Evolutionary conservation across 2,113 vertebrate species (phyloP).

Genomic region (Lipotes vexillifer): DNA sequence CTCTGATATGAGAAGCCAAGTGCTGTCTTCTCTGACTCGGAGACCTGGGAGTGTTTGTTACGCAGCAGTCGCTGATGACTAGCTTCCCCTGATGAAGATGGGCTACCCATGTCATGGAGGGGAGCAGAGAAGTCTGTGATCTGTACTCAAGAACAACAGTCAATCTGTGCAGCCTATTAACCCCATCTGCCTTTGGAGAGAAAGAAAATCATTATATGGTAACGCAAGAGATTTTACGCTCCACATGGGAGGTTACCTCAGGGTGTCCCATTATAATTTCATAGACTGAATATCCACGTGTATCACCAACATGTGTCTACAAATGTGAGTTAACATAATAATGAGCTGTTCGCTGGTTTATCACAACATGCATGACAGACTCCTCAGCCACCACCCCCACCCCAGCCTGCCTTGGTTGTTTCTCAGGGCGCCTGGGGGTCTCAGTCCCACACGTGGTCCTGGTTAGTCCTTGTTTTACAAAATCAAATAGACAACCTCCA

Average conservation of each 20-base stretch:
- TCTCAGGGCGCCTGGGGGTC: neutral
- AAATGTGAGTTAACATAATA: neutral
- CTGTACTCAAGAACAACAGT: neutral
- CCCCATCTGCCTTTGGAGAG: neutral
- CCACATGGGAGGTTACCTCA: neutral
- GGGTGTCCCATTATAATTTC: neutral
- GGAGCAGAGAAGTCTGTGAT: no score
- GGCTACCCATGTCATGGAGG: neutral
- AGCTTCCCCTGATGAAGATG: no score
- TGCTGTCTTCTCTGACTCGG: neutral
- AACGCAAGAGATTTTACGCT: neutral
- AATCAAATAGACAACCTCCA: neutral
- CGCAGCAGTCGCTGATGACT: accelerated
- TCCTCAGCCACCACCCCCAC: neutral
- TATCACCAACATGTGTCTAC: neutral
- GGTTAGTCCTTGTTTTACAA: neutral
- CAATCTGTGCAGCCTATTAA: neutral
- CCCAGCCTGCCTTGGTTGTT: neutral
- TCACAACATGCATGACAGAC: accelerated
- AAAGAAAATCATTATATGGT: neutral
- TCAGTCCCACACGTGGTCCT: neutral
- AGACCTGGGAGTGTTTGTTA: neutral
- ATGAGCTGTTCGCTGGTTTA: accelerated
- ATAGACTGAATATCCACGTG: neutral
- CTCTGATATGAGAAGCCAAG: accelerated